These are phyloP conservation scores for Nephrotoma guestfalica DNA, from an alignment of 2,888 invertebrate genomes.

Conservation along the genomic window DNA sequence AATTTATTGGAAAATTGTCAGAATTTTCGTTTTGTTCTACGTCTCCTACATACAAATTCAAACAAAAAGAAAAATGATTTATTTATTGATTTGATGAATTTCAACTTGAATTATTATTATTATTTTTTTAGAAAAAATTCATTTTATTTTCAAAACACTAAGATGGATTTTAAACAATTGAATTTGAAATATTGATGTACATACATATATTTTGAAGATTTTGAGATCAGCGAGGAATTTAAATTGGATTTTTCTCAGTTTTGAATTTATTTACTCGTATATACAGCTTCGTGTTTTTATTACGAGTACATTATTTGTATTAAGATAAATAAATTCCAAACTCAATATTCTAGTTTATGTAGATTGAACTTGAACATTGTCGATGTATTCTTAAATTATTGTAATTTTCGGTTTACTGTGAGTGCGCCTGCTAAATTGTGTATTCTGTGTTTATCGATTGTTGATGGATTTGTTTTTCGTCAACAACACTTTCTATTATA, in stretches of 20 bases:
- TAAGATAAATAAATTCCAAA: background rate
- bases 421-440: too few relatives aligned
- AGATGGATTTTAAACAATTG: background rate
- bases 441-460: too few relatives aligned
- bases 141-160: background rate
- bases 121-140: background rate
- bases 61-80: background rate
- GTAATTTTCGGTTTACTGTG: too few relatives aligned
- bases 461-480: too few relatives aligned
- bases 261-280: background rate
- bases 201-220: background rate
- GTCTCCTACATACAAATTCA: background rate
- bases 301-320: background rate
- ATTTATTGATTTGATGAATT: background rate
- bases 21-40: background rate
- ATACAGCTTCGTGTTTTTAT: background rate
- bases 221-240: background rate
- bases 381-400: too few relatives aligned
- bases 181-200: background rate
- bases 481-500: too few relatives aligned
- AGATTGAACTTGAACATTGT: background rate
- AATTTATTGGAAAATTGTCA: background rate
- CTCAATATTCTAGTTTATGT: background rate
- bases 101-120: background rate
- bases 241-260: background rate